Conservation (phyloP, 2,113 vertebrate genomes). For the Macrotis lagotis region DNA sequence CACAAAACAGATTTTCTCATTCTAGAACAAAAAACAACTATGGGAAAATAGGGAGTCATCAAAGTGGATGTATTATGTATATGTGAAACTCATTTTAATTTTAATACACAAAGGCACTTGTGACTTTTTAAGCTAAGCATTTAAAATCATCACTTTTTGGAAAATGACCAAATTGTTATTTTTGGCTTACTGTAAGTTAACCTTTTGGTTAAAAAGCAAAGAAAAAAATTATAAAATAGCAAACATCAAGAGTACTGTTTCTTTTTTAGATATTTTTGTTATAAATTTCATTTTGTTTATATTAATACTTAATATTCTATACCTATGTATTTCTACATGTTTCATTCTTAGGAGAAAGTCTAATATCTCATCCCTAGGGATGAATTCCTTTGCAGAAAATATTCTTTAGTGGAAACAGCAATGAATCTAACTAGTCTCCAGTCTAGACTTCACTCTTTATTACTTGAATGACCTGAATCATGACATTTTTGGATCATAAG, state of each 20-base stretch:
- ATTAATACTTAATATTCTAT: slow-evolving; percentile 46
- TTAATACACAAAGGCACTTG: not conserved
- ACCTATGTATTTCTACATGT: slow-evolving; percentile 14
- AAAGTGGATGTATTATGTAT: not conserved
- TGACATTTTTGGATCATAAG: not conserved
- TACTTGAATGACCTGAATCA: not conserved
- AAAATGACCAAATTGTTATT: not conserved
- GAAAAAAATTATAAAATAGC: not conserved
- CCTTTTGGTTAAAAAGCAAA: not conserved
- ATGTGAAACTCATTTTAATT: not conserved
- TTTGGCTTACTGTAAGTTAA: slow-evolving; percentile 2
- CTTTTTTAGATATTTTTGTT: slow-evolving; percentile 17
- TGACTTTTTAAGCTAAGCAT: not conserved
- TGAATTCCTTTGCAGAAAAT: slow-evolving; percentile 69
- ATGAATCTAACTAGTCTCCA: not conserved
- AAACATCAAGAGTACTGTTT: slow-evolving; percentile 19
- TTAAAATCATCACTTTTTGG: slow-evolving; percentile 11
- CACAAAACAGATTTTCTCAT: not conserved
- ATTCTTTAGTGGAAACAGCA: not conserved
- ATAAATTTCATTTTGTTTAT: slow-evolving; percentile 34
- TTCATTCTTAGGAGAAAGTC: not conserved
- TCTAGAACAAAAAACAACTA: not conserved
- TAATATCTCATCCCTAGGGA: not conserved
- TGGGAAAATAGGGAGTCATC: not conserved
- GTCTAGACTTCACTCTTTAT: not conserved